phyloP scores from a whole-genome alignment of 2,113 vertebrate genomes.

The Cyrtonyx montezumae region DNA sequence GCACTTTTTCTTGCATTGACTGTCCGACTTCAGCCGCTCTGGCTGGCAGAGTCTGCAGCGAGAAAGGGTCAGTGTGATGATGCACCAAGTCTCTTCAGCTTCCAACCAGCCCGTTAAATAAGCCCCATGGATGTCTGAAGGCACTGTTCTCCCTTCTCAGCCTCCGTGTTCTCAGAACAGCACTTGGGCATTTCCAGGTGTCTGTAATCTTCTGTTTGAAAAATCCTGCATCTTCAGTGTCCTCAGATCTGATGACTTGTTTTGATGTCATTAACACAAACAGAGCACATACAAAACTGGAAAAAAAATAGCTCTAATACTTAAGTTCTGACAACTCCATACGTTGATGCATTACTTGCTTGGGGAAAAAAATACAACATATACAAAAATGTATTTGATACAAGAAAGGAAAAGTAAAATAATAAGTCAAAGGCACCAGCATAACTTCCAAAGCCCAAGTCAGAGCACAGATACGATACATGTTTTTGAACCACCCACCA shows the following conservation, averaged over 20 bases:
- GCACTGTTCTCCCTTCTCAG: neutral
- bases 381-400: constrained; percentile 82
- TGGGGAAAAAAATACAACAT: constrained; percentile 70
- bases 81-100: neutral
- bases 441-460: constrained; percentile 58
- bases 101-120: neutral
- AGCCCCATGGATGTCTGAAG: neutral
- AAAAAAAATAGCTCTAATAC: constrained; percentile 64
- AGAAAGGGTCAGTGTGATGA: neutral
- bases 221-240: constrained; percentile 27
- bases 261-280: constrained; percentile 68
- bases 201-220: neutral
- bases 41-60: neutral
- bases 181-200: neutral
- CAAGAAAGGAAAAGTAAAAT: constrained; percentile 60
- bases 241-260: constrained; percentile 50
- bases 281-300: constrained; percentile 44
- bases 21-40: neutral
- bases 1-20: constrained; percentile 21
- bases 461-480: constrained; percentile 61
- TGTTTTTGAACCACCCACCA: constrained; percentile 59
- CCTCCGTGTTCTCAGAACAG: constrained; percentile 3
- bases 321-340: constrained; percentile 73
- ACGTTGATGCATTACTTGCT: constrained; percentile 72
- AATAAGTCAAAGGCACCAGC: constrained; percentile 66